Evolutionary conservation across 2,888 invertebrate species (phyloP), one percentile per base, ranked within the genome.

Genomic region (Conops quadrifasciatus): DNA sequence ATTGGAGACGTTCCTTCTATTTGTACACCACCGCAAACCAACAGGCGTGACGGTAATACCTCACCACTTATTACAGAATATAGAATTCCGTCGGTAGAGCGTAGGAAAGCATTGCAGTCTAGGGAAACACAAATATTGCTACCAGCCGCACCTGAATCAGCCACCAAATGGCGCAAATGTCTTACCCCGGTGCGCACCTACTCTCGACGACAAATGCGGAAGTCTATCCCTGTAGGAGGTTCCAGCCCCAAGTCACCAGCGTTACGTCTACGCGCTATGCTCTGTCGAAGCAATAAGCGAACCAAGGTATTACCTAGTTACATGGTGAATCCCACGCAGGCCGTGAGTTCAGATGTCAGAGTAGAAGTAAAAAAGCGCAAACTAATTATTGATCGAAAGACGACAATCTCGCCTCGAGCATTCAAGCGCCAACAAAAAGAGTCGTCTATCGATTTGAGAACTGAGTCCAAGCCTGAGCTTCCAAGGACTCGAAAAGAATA

Each of bases 161-260:
- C 60, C 15, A 71, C 74, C 0, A 76, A 75, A 7, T 81, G 80
- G 80, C 75, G 77, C 16, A 80, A 80, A 73, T 78, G 77, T 45
- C 47, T 78, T 15, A 80, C 80, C 5, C 80, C 83, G 0, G 43
- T 75, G 21, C 79, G 79, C 11, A 84, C 84, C 0, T 84, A 84
- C 45, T 72, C 79, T 0, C 79, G 80, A 0, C 76, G 75, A 11
- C 62, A 62, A 16, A 1, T 36, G 11, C 47, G 60, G 30, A 60
- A 49, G n/a, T 47, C 11, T 36, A 36, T 9, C 3, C 15, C 56
- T 51, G 26, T 60, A 30, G 30, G 28, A n/a, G 59, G 51, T 36
- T 4, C 36, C 24, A 58, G 21, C 13, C 9, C 19, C 28, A 69
- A 19, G 75, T 72, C 19, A 15, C 16, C 2, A 65, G 30, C 24